Base-by-base conservation (phyloP, 2,797 vertebrate genomes). In the Bufotes viridis region DNA sequence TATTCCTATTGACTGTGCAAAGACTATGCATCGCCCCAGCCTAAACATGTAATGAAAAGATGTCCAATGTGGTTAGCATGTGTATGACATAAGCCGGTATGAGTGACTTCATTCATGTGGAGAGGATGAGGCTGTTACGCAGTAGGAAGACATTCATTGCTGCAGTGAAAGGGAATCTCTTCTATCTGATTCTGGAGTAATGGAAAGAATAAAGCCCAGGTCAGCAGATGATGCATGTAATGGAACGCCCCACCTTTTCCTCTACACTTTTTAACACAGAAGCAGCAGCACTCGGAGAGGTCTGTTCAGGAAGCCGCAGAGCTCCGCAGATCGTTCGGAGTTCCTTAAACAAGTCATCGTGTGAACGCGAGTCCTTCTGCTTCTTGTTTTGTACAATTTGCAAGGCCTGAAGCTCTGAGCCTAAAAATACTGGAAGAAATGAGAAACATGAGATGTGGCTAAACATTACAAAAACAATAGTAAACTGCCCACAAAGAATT, bases 401-500 rank as follows among this genome's bases (percentile, higher is more conserved):
- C 89, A 96, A 95, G 18, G 98, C 96, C 92, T 99, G 98, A 91
- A 99, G 97, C 93, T 99, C 98, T 14, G 98, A 97, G 92, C 96
- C 96, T 86, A 99, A 92, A 94, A 98, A 99, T 91, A 99, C 98
- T 99, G 87, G 69, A 90, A 88, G 86, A 88, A 90, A 76, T 72
- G 53, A 67, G 3, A 85, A 78, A 78, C 0, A 74, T 10, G 4
- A 3, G 7, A 11, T 22, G 15, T 0, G 0, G 49, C 18, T 53
- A 15, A 2, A 18, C 55, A 14, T 42, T 42, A 57, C 12, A 14
- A 14, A 29, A 7, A 69, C 24, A 69, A 17, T 7, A 69, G 65
- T 12, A 13, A 11, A 12, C 26, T 14, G n/a, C n/a, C 65, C 26
- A 29, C 18, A 63, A 63, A n/a, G 0, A 17, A 60, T 15, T 20